Conservation (phyloP, 2,888 invertebrate species). For the Drepanosiphum platanoidis region DNA sequence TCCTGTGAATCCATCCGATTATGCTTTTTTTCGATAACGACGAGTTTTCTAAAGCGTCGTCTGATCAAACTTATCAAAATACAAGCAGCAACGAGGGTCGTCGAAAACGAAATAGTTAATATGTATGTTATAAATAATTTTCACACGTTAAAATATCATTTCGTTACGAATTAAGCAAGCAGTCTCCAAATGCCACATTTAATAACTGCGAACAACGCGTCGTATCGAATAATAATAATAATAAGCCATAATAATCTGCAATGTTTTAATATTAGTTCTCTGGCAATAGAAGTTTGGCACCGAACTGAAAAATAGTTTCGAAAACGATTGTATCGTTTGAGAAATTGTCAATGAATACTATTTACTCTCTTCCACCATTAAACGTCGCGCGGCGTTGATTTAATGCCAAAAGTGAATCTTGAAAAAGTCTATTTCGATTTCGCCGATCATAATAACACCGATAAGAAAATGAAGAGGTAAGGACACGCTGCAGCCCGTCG, state of each 20-base stretch:
- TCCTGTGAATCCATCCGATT: too few species aligned
- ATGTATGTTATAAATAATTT: too few species aligned
- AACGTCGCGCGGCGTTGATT: neutral
- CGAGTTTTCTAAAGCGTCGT: too few species aligned
- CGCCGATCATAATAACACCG: neutral
- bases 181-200: too few species aligned
- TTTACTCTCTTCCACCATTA: neutral
- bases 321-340: conserved; percentile 29
- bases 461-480: neutral
- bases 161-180: too few species aligned
- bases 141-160: too few species aligned
- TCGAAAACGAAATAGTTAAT: too few species aligned
- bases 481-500: neutral
- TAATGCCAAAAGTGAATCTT: conserved; percentile 20
- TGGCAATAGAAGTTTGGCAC: conserved; percentile 27
- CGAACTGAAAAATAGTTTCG: neutral
- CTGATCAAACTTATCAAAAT: too few species aligned
- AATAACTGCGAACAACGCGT: neutral
- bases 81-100: too few species aligned
- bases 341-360: conserved; percentile 5
- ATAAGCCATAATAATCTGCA: neutral
- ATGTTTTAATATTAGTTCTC: conserved; percentile 16
- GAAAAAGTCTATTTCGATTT: conserved; percentile 35
- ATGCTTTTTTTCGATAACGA: too few species aligned
- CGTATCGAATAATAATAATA: too few species aligned